These are phyloP conservation scores for Parambassis ranga DNA, from an alignment of 2,797 vertebrate species.

Conservation along the genomic window DNA sequence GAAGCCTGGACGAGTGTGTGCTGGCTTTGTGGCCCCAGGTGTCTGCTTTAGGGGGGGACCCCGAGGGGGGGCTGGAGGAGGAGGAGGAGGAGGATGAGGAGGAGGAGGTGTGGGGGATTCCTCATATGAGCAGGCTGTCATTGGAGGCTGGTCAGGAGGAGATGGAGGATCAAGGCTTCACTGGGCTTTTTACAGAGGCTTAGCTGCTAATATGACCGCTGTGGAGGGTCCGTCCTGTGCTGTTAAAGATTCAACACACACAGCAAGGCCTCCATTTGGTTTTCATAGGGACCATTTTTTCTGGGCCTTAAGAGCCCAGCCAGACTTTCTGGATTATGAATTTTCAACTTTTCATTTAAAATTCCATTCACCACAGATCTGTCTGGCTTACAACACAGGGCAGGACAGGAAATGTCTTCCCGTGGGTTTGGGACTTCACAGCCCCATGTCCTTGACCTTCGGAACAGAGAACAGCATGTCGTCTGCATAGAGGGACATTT, in stretches of 20 bases:
- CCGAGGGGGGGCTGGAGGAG: conserved; percentile 3
- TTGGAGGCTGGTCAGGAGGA: conserved; percentile 24
- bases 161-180: conserved; percentile 29
- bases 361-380: too few relatives aligned
- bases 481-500: too few relatives aligned
- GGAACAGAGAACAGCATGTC: too few relatives aligned
- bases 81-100: background rate
- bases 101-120: background rate
- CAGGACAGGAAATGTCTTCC: too few relatives aligned
- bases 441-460: too few relatives aligned
- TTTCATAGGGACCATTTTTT: too few relatives aligned
- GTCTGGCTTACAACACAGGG: too few relatives aligned
- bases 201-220: conserved; percentile 12
- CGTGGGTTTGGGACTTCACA: too few relatives aligned
- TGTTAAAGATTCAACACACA: conserved; percentile 11
- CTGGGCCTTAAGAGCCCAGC: too few relatives aligned
- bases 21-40: conserved; percentile 3
- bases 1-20: background rate
- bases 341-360: too few relatives aligned
- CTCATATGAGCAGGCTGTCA: conserved; percentile 12
- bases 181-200: conserved; percentile 19
- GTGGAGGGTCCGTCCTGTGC: background rate
- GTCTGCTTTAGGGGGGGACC: background rate
- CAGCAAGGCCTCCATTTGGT: too few relatives aligned
- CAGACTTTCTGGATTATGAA: too few relatives aligned